Base-by-base conservation (phyloP, 2,797 vertebrate species). In the Diplodus puntazzo region DNA sequence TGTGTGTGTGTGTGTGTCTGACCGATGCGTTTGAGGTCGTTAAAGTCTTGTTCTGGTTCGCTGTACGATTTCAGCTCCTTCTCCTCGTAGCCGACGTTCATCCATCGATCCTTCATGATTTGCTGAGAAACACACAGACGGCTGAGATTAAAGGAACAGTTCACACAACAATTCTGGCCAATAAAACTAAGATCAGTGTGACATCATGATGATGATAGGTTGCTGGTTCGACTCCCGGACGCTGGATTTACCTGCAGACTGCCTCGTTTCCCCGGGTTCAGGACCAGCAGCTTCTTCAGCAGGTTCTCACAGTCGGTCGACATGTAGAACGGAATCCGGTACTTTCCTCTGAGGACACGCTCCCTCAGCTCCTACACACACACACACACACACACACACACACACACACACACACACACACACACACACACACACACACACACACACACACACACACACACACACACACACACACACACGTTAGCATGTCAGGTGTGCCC, bases 291-390 rank as follows among this genome's bases (percentile, higher is more conserved):
- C 67, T 97, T 97, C 94, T 98, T 98, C 60, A 98, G 95, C 1
- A 98, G 95, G 84, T 98, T 98, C 92, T 98, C 97, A 93, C 97
- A 98, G 95, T 98, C 97, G 8, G 97, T 98, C 74, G 97, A 98
- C 97, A 98, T 98, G 66, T 98, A 98, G 94, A 98, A 98, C 0
- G 97, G 97, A 71, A 98, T 97, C 14, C 97, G 96, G 81, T 98
- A 98, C 86, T 98, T 98, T 63, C 97, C 97, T 20, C 97, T 91
- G 77, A 98, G 93, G 11, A 98, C 97, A 52, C 97, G 94, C 83
- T 98, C 97, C 86, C 97, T 94, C 49, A 98, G 93, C 84, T 98
- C 97, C 97, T 98, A 80, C 6, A 53, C 74, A 86, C 53, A 39
- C 57, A 69, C 3, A 69, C 16, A 70, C 46, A 64, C 58, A 80